These are phyloP conservation scores for Siderastrea siderea DNA, from an alignment of 92 coral and sea anemone species.

Conservation along the genomic window DNA sequence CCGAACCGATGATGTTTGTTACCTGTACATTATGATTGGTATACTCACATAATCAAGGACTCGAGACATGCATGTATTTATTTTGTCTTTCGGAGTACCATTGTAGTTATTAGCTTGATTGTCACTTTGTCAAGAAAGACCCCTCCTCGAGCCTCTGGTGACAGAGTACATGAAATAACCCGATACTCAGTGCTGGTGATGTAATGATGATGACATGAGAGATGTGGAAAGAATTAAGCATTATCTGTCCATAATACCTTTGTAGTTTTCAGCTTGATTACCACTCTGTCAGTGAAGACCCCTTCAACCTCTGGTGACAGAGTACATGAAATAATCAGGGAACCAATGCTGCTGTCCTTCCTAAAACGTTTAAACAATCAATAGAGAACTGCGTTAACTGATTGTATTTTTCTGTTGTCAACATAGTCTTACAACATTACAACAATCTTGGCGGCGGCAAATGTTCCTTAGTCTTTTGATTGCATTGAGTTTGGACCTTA, in stretches of 20 bases:
- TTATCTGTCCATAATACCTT: not conserved
- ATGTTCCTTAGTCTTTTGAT: no score
- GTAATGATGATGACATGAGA: no score
- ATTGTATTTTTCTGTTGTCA: no score
- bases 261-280: conserved; percentile 2
- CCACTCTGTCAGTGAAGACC: not conserved
- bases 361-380: not conserved
- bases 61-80: no score
- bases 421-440: no score
- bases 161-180: conserved; percentile 25
- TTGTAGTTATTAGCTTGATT: conserved; percentile 9
- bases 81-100: not conserved
- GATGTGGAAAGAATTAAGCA: not conserved
- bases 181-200: not conserved
- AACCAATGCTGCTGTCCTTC: not conserved
- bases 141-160: conserved; percentile 1
- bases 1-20: no score
- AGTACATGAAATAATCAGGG: conserved; percentile 30
- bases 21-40: no score
- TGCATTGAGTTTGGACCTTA: no score
- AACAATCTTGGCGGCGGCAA: no score
- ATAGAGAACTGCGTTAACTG: no score
- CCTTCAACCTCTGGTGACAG: conserved; percentile 12
- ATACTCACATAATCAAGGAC: no score
- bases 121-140: not conserved